phyloP scores from a whole-genome alignment of 30 jellyfish, hydroid and myxozoan species.

The Cassiopea xamachana region DNA sequence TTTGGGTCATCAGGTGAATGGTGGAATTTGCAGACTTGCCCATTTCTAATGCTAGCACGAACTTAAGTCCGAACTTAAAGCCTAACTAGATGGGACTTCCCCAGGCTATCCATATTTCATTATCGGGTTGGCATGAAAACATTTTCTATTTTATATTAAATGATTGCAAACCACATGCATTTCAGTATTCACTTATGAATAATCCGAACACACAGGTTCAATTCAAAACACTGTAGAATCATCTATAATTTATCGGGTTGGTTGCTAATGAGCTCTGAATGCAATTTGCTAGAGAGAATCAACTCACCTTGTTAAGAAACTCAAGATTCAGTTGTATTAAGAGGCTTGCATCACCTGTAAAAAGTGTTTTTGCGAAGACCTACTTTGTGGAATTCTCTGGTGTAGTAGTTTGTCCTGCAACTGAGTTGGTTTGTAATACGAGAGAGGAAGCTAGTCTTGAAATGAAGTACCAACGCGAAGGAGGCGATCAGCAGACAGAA shows the following conservation, averaged over 20 bases:
- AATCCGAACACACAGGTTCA: constrained; percentile 36
- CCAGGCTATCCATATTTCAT: not conserved
- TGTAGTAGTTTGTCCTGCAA: not conserved
- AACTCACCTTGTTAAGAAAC: constrained; percentile 24
- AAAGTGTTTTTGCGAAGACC: not conserved
- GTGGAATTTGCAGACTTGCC: too few species aligned
- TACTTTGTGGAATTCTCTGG: not conserved
- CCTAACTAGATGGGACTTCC: not conserved
- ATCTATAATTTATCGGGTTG: constrained; percentile 37
- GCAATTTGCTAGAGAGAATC: constrained; percentile 16
- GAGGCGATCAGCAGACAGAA: constrained; percentile 4
- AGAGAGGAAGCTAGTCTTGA: not conserved
- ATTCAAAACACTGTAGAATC: constrained; percentile 33
- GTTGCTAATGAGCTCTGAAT: constrained; percentile 63
- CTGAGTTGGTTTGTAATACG: not conserved
- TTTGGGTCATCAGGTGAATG: too few species aligned
- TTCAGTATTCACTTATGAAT: constrained; percentile 20
- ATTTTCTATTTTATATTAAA: constrained; percentile 4
- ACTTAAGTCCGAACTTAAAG: not conserved
- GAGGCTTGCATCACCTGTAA: constrained; percentile 16
- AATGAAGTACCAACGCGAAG: constrained; percentile 73
- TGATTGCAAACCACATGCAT: constrained; percentile 50
- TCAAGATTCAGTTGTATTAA: constrained; percentile 13
- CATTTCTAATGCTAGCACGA: too few species aligned
- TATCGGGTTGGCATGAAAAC: constrained; percentile 20